phyloP scores from a whole-genome alignment of 2,113 vertebrate genomes.

The Rhipidura dahli region DNA sequence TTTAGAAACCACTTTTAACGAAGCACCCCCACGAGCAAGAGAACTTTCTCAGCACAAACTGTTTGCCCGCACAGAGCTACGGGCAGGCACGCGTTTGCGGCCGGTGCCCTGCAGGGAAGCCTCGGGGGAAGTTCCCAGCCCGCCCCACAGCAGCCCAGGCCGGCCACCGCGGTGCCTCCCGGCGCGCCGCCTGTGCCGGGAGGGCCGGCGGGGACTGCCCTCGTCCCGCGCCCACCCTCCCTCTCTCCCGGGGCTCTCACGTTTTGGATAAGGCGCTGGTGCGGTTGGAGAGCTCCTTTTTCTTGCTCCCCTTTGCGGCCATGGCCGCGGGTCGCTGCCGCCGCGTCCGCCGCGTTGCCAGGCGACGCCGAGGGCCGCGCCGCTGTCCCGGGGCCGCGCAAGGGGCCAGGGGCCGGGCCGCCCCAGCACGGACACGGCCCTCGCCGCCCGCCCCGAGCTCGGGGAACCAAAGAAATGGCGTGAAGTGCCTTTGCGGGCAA shows the following conservation, averaged over 20 bases:
- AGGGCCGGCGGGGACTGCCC: not conserved
- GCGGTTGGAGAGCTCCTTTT: not conserved
- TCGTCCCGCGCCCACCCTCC: not conserved
- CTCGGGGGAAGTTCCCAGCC: too few species aligned
- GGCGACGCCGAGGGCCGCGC: not conserved
- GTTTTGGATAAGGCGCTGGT: not conserved
- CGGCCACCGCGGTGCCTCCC: too few species aligned
- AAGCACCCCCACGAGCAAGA: rapidly evolving
- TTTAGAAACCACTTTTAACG: rapidly evolving
- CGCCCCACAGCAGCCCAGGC: too few species aligned
- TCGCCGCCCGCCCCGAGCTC: rapidly evolving
- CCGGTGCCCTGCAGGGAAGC: rapidly evolving
- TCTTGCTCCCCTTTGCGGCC: slow-evolving; percentile 25
- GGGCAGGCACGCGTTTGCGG: rapidly evolving
- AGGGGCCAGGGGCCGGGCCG: too few species aligned
- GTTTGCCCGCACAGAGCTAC: rapidly evolving
- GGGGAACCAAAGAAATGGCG: rapidly evolving
- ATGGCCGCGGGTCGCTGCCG: not conserved
- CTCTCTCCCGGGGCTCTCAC: not conserved
- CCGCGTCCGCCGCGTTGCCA: slow-evolving; percentile 42
- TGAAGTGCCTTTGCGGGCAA: rapidly evolving
- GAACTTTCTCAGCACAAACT: rapidly evolving
- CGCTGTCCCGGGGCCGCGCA: not conserved
- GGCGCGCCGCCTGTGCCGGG: too few species aligned
- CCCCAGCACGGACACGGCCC: rapidly evolving